Base-by-base conservation (phyloP, 2,888 invertebrate genomes). In the Parnassius mnemosyne region DNA sequence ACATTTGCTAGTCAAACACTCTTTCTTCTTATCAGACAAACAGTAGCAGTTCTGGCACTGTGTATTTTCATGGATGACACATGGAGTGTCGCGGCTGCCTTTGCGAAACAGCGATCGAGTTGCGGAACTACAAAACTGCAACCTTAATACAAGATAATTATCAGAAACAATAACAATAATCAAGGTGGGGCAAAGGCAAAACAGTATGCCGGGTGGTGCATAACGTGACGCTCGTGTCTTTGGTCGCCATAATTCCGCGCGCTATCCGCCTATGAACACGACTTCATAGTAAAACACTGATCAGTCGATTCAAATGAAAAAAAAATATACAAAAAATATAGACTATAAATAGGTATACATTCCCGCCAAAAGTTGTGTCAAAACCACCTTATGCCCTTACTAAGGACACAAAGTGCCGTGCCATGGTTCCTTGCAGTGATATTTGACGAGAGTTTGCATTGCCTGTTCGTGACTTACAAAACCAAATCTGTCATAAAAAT, bases 351-450 rank as follows among this genome's bases (percentile, higher is more conserved):
- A 11, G 43, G 10, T 43, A 3, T 13, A 46, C 11, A 47, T 59
- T 63, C 58, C 52, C 46, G 58, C 42, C 46, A 16, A 58, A 57
- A 46, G 44, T 2, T 52, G 25, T 61, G 5, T 20, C n/a, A 43
- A 65, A 59, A 65, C 49, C 57, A 58, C 66, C 74, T 69, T 79
- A 84, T 87, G 85, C 80, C 76, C 76, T 78, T 76, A 76, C 70
- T 71, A 69, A 76, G 80, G 78, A 79, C 73, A 58, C 68, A 68
- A 68, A 81, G 87, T 87, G 86, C 69, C 78, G 82, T 85, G 85
- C 82, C 78, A 87, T 86, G 88, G 77, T 84, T 77, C 60, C 69
- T 67, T 69, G 76, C 75, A 81, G 87, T 88, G 87, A 76, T 82
- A 77, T 83, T 83, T 87, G 83, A 86, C 77, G 77, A 71, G 68